Evolutionary conservation across 2,888 invertebrate genomes (phyloP).

Genomic region (Aspidiotus rigidus): DNA sequence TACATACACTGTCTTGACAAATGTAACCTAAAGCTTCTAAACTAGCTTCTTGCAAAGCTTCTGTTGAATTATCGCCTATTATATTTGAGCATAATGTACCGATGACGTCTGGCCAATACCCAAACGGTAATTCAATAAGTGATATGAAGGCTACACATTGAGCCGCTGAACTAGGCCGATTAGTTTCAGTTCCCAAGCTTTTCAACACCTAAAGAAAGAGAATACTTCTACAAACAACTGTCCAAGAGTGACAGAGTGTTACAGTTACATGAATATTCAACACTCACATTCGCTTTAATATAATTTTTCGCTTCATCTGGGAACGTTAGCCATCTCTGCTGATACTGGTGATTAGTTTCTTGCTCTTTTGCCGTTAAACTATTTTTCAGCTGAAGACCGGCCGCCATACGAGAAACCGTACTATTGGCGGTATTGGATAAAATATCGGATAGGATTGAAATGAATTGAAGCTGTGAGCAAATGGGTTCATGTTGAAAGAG

Average conservation of each 20-base stretch:
- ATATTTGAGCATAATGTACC: slow-evolving; percentile 81
- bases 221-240: neutral
- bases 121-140: slow-evolving; percentile 84
- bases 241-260: no score
- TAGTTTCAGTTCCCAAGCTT: slow-evolving; percentile 90
- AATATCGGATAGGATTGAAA: slow-evolving; percentile 86
- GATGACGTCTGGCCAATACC: slow-evolving; percentile 88
- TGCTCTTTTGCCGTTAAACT: slow-evolving; percentile 92
- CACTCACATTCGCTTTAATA: slow-evolving; percentile 86
- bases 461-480: slow-evolving; percentile 61
- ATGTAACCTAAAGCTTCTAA: slow-evolving; percentile 98
- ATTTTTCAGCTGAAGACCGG: slow-evolving; percentile 96
- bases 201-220: slow-evolving; percentile 62
- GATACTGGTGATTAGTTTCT: slow-evolving; percentile 66
- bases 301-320: slow-evolving; percentile 75
- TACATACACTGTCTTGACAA: slow-evolving; percentile 81
- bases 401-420: slow-evolving; percentile 93
- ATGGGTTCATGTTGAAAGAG: slow-evolving; percentile 13
- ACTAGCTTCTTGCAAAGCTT: slow-evolving; percentile 91
- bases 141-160: slow-evolving; percentile 99
- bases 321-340: slow-evolving; percentile 85
- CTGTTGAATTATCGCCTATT: slow-evolving; percentile 71
- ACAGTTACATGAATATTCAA: neutral
- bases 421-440: slow-evolving; percentile 80
- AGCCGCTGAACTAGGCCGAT: slow-evolving; percentile 91